These are phyloP conservation scores for Trachymyrmex septentrionalis DNA, from an alignment of 1,140 invertebrate species.

Conservation along the genomic window DNA sequence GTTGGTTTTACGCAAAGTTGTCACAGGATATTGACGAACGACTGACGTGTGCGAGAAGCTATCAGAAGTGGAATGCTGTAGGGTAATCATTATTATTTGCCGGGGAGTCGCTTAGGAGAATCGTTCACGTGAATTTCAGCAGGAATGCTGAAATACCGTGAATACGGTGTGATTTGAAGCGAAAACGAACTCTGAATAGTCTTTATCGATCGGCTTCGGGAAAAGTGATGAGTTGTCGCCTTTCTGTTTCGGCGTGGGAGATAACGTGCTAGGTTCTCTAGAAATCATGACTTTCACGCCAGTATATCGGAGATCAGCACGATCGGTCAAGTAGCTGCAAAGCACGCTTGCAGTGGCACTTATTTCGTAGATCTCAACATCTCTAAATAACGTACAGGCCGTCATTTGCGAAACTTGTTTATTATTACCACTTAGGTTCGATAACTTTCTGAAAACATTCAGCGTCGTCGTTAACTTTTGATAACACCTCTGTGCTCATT, in stretches of 20 bases:
- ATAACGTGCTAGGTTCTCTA: conserved; percentile 20
- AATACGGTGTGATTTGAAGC: background rate
- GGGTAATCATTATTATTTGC: conserved; percentile 30
- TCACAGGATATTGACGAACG: background rate
- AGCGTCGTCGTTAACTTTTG: background rate
- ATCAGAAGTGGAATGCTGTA: background rate
- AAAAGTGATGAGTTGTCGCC: conserved; percentile 45
- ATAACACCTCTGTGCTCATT: background rate
- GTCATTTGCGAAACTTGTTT: background rate
- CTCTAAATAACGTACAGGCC: background rate
- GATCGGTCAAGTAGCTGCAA: background rate
- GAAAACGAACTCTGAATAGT: conserved; percentile 3
- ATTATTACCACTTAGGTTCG: background rate
- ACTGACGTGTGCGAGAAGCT: background rate
- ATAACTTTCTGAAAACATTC: background rate
- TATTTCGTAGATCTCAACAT: background rate
- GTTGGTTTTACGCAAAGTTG: background rate
- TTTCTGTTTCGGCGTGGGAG: conserved; percentile 11
- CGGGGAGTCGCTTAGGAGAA: conserved; percentile 18
- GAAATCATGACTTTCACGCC: conserved; percentile 33
- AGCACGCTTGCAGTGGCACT: background rate
- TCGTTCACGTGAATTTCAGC: conserved; percentile 7
- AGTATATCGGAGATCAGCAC: background rate
- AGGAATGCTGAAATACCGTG: background rate
- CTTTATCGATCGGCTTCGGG: conserved; percentile 32